phyloP scores from a whole-genome alignment of 2,113 vertebrate species.

The Sebastes schlegelii region DNA sequence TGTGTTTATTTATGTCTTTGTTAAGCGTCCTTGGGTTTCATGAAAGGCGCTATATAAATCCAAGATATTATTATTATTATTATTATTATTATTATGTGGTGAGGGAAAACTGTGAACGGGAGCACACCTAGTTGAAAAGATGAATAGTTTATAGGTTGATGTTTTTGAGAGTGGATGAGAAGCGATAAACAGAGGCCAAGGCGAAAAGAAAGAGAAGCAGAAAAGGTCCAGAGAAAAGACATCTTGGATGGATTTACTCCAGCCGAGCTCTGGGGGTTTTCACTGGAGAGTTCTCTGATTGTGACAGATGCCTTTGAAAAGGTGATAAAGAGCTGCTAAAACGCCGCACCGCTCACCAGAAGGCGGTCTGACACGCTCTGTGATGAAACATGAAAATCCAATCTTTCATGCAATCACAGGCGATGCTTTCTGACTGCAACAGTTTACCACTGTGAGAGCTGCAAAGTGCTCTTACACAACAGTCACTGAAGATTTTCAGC shows the following conservation, averaged over 20 bases:
- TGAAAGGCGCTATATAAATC: too few species aligned
- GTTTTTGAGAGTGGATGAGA: background rate
- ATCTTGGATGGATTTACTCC: background rate
- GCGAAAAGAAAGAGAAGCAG: background rate
- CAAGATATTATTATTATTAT: too few species aligned
- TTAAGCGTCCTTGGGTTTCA: too few species aligned
- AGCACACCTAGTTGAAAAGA: background rate
- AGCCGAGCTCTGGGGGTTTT: background rate
- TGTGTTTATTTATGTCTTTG: too few species aligned
- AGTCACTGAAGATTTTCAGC: too few species aligned
- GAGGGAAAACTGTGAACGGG: background rate
- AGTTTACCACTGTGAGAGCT: too few species aligned
- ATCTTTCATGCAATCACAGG: too few species aligned
- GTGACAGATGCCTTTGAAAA: constrained; percentile 2
- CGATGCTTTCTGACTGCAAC: too few species aligned
- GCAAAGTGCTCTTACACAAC: too few species aligned
- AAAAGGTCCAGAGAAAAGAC: background rate
- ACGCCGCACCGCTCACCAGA: background rate
- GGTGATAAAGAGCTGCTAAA: constrained; percentile 58
- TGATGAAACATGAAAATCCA: too few species aligned
- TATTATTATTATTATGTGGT: too few species aligned
- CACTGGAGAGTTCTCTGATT: background rate
- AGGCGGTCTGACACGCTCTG: background rate
- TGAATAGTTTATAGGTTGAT: background rate
- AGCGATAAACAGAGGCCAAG: background rate